phyloP scores from a whole-genome alignment of 2,888 invertebrate species.

The Gisinianus flammeolus region DNA sequence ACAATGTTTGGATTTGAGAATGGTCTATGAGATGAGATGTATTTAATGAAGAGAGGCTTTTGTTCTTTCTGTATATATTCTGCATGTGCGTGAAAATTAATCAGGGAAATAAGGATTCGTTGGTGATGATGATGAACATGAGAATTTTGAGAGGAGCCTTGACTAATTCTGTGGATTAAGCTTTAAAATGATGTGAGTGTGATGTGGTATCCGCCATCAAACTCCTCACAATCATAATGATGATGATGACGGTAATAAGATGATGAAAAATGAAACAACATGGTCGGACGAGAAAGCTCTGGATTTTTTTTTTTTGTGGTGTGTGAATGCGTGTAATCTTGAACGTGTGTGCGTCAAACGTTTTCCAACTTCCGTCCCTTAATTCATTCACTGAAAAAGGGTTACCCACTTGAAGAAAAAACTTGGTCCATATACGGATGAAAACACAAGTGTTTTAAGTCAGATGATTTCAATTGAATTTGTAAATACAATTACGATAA shows the following conservation, averaged over 20 bases:
- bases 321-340: no score
- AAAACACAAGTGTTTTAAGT: no score
- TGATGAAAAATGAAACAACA: not conserved
- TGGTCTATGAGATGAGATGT: not conserved
- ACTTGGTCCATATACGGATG: no score
- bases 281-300: no score
- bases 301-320: no score
- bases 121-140: slow-evolving; percentile 1
- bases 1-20: not conserved
- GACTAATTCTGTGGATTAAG: not conserved
- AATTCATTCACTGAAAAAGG: no score
- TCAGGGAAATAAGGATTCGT: not conserved
- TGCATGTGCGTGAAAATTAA: slow-evolving; percentile 10
- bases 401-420: no score
- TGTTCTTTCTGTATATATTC: no score
- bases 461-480: no score
- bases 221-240: not conserved
- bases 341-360: no score
- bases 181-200: not conserved
- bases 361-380: no score
- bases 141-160: not conserved
- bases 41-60: not conserved
- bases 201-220: not conserved
- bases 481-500: no score
- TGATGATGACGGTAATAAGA: slow-evolving; percentile 30